These are phyloP conservation scores for Bombus balteatus DNA, from an alignment of 1,140 invertebrate species.

Conservation along the genomic window DNA sequence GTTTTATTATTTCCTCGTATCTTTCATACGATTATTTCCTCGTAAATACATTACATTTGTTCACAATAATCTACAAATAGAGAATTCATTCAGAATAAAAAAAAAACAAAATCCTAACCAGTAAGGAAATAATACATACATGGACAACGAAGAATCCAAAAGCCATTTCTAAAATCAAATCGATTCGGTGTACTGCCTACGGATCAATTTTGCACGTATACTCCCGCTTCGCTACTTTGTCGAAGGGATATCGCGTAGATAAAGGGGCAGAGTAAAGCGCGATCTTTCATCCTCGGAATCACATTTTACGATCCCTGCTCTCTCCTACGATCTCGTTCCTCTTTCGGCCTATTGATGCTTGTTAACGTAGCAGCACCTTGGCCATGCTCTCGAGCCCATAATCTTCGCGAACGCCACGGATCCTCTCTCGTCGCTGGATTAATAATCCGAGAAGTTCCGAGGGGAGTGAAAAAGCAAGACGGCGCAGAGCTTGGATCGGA, in stretches of 20 bases:
- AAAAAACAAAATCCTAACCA: background rate
- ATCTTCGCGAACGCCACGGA: slow-evolving; percentile 66
- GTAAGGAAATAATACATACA: background rate
- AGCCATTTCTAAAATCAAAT: background rate
- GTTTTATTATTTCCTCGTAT: background rate
- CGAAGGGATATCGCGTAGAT: background rate
- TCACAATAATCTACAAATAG: background rate
- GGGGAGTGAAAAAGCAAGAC: slow-evolving; percentile 62
- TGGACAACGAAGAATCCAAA: background rate
- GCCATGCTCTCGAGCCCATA: slow-evolving; percentile 59
- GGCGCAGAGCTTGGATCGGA: slow-evolving; percentile 48
- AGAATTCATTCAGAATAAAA: background rate
- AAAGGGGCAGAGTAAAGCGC: slow-evolving; percentile 17
- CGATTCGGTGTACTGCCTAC: background rate
- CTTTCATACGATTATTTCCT: background rate
- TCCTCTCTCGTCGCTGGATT: slow-evolving; percentile 64
- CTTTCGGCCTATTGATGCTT: slow-evolving; percentile 55
- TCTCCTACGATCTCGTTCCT: background rate
- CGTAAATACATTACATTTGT: background rate
- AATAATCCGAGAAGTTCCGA: slow-evolving; percentile 67
- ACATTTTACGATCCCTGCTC: slow-evolving; percentile 31
- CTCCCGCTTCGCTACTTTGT: background rate
- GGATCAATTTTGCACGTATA: background rate
- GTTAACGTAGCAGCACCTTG: slow-evolving; percentile 69
- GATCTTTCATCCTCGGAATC: slow-evolving; percentile 50